A percentile compares a stretch with the other conserved stretches of the same genome.
Conservation (phyloP, 2,888 invertebrate species). For the Theristus sp. region DNA sequence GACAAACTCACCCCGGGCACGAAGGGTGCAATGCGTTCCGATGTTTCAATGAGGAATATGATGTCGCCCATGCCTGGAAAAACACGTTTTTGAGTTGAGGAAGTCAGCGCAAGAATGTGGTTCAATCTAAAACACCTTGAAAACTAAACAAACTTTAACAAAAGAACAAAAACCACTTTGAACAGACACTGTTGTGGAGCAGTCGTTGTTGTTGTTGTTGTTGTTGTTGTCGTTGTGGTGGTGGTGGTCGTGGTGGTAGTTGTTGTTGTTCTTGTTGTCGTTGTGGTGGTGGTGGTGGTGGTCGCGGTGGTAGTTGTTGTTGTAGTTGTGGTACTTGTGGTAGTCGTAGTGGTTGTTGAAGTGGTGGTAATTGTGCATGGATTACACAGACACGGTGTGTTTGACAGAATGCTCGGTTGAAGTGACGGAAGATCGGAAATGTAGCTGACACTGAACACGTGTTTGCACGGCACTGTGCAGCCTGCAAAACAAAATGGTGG, state of each 20-base stretch:
- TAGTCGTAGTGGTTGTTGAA: no score
- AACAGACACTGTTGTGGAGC: no score
- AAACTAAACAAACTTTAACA: no score
- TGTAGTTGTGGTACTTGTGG: no score
- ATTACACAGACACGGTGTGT: neutral
- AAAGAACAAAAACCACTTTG: no score
- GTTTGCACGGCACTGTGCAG: neutral
- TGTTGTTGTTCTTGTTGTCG: no score
- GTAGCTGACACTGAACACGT: neutral
- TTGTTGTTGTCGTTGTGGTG: no score
- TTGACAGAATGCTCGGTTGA: neutral
- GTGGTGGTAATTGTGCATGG: neutral
- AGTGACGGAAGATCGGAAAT: neutral
- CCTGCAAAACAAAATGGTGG: neutral
- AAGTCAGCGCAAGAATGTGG: no score
- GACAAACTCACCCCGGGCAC: neutral
- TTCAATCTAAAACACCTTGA: no score
- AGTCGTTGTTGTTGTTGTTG: no score
- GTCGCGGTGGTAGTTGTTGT: no score
- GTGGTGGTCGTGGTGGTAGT: neutral
- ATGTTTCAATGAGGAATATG: neutral
- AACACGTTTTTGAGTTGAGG: neutral
- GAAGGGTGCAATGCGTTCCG: neutral
- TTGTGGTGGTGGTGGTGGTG: no score
- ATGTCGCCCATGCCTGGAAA: neutral